These are phyloP conservation scores for Bombylius major DNA, from an alignment of 2,888 invertebrate species.

Conservation along the genomic window DNA sequence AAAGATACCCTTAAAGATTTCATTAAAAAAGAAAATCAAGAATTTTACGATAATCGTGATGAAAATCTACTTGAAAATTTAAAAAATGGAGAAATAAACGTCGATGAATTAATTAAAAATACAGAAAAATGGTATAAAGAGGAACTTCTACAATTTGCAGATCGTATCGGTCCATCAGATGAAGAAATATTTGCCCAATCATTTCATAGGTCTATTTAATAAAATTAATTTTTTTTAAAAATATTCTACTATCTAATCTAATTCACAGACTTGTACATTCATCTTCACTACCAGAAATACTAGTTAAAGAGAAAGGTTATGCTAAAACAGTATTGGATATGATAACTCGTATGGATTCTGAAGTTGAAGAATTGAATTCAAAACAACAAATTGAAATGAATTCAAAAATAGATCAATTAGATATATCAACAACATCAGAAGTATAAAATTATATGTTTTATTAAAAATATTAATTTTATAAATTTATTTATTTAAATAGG, in stretches of 20 bases:
- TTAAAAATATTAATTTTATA: background rate
- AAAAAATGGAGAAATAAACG: slow-evolving; percentile 49
- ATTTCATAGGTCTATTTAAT: slow-evolving; percentile 28
- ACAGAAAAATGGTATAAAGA: slow-evolving; percentile 72
- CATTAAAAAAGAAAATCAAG: slow-evolving; percentile 50
- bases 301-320: slow-evolving; percentile 78
- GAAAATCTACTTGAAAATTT: slow-evolving; percentile 47
- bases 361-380: slow-evolving; percentile 55
- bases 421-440: slow-evolving; percentile 52
- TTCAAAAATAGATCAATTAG: slow-evolving; percentile 64
- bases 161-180: slow-evolving; percentile 67
- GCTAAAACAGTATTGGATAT: slow-evolving; percentile 67
- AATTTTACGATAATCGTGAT: slow-evolving; percentile 53
- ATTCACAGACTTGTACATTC: slow-evolving; percentile 56
- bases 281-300: slow-evolving; percentile 72
- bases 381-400: slow-evolving; percentile 86
- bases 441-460: slow-evolving; percentile 6
- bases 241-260: background rate
- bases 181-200: slow-evolving; percentile 55
- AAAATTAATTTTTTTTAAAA: background rate
- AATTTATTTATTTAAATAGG: slow-evolving; percentile 17
- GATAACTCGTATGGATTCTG: slow-evolving; percentile 57
- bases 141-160: slow-evolving; percentile 74
- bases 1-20: slow-evolving; percentile 42
- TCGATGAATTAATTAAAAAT: slow-evolving; percentile 61